phyloP scores from a whole-genome alignment of 23 tunicate genomes.

The Trididemnum miniatum region DNA sequence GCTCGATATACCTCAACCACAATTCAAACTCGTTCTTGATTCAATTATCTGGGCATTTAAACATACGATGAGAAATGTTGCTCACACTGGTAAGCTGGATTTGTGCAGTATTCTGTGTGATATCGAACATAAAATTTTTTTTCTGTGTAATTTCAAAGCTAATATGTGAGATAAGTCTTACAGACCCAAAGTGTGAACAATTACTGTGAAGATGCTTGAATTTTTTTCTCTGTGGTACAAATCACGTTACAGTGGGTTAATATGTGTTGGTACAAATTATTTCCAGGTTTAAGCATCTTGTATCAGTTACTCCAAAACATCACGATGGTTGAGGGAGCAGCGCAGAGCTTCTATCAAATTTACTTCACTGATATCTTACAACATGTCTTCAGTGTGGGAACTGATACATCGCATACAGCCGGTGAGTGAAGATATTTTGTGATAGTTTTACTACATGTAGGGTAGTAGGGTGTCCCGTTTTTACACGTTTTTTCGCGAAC shows the following conservation, averaged over 20 bases:
- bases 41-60: slow-evolving; percentile 99
- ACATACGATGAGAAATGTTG: slow-evolving; percentile 99
- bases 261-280: too few species aligned
- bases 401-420: slow-evolving; percentile 98
- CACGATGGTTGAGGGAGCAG: slow-evolving; percentile 69
- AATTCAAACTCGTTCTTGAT: slow-evolving; percentile 96
- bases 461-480: too few species aligned
- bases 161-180: too few species aligned
- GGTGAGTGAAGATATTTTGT: slow-evolving; percentile 59
- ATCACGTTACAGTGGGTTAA: too few species aligned
- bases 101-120: too few species aligned
- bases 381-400: slow-evolving; percentile 98
- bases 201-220: too few species aligned
- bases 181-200: too few species aligned
- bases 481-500: too few species aligned
- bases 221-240: too few species aligned
- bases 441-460: too few species aligned
- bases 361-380: slow-evolving; percentile 95
- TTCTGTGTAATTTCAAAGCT: too few species aligned
- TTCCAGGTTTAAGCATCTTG: slow-evolving; percentile 86
- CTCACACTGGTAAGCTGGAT: slow-evolving; percentile 76
- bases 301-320: slow-evolving; percentile 96
- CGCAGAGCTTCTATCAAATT: slow-evolving; percentile 94
- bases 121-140: too few species aligned
- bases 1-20: slow-evolving; percentile 92